A percentile compares a stretch with the other conserved stretches of the same genome.
These are phyloP conservation scores for Yponomeuta sedellus DNA, from an alignment of 2,888 invertebrate species.

Conservation along the genomic window DNA sequence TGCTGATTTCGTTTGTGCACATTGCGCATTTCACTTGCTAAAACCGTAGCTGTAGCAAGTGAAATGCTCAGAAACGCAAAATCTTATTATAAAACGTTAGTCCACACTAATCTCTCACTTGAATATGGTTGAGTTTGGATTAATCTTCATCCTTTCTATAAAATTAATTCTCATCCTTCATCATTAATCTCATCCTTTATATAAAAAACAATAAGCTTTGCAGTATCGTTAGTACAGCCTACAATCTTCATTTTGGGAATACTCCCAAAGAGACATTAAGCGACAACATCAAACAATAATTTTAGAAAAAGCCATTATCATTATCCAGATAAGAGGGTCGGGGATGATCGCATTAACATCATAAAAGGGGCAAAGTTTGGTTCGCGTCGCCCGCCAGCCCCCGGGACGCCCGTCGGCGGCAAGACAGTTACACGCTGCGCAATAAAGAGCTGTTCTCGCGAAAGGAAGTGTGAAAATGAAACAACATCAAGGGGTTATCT, in stretches of 20 bases:
- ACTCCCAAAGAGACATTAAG: conserved; percentile 30
- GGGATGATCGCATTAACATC: conserved; percentile 73
- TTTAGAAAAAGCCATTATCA: conserved; percentile 75
- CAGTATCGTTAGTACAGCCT: neutral
- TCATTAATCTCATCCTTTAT: neutral
- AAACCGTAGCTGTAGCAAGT: neutral
- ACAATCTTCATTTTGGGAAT: conserved; percentile 9
- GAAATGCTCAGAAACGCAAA: too few species aligned
- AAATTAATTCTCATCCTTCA: too few species aligned
- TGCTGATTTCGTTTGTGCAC: neutral
- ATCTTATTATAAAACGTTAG: neutral
- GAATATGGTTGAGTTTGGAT: conserved; percentile 11
- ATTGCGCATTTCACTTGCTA: neutral
- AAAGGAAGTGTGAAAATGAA: conserved; percentile 77
- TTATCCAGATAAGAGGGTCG: conserved; percentile 70
- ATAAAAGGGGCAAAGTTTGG: conserved; percentile 70
- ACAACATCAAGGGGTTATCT: conserved; percentile 77
- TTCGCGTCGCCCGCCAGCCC: conserved; percentile 44
- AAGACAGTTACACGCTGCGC: conserved; percentile 76
- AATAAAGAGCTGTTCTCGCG: conserved; percentile 77
- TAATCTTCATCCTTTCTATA: too few species aligned
- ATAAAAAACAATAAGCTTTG: conserved; percentile 7
- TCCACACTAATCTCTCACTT: conserved; percentile 6
- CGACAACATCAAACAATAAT: conserved; percentile 75
- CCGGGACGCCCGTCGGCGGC: conserved; percentile 66